Base-by-base conservation (phyloP, 1,140 invertebrate genomes). In the Thalassaphorura encarpata region DNA sequence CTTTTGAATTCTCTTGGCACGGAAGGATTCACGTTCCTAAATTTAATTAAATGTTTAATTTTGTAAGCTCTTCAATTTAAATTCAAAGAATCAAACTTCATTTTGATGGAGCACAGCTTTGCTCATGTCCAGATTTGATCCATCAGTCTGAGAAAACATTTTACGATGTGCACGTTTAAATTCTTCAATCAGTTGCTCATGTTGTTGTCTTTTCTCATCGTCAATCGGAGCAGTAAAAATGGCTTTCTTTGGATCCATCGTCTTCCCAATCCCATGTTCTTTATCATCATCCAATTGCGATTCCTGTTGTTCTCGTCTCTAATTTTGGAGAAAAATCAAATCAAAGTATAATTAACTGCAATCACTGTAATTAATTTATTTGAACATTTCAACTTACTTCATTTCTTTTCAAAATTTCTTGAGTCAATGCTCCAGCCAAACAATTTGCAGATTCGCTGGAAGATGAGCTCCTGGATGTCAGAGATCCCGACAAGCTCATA, bases 91-190 rank as follows among this genome's bases (percentile, higher is more conserved):
- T 27, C 41, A 28, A 8, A 56, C 54, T 47, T 56, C 54, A 21
- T 39, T 6, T 24, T 13, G 26, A 5, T 21, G 45, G 54, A 40
- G 41, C 16, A 23, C 49, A 42, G 45, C 47, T 42, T 50, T 52
- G 36, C 21, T 55, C 26, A n/a, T 46, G 51, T 28, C 29, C 54
- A 39, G 27, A 18, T n/a, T 41, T 60, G 48, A 28, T 54, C 52
- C 58, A 52, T 53, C 23, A 36, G 57, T 56, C 26, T 66, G 63
- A 27, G 81, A 79, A 71, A 89, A 89, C 86, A 89, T 89, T 73
- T 83, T 84, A 59, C 80, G 77, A 70, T 89, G 86, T 1, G 84
- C 85, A 67, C 82, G 80, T 68, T 85, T 87, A 68, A 90, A 89
- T 73, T 90, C 87, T 71, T 88, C 82, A 83, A 90, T 89, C 45